Evolutionary conservation across 2,888 invertebrate species (phyloP).

Genomic region (Ashinkailepas kermadecensis): DNA sequence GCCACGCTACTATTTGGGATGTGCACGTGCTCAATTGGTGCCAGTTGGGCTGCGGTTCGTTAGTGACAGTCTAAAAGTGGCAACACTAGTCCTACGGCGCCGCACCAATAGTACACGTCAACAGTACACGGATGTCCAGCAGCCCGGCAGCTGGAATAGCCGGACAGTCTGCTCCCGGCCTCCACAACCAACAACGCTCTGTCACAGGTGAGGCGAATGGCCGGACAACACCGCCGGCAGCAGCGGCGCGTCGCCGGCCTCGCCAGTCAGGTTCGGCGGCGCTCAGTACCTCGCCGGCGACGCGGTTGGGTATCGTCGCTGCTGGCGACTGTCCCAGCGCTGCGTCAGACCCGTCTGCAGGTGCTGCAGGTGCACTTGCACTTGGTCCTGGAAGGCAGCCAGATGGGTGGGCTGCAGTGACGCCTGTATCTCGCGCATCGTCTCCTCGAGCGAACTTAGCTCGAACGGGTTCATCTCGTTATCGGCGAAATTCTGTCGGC

Average conservation of each 20-base stretch:
- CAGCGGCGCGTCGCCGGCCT: neutral
- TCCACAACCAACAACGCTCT: neutral
- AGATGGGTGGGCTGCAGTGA: conserved; percentile 67
- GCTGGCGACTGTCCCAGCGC: conserved; percentile 1
- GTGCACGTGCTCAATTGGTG: too few relatives aligned
- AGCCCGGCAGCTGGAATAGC: neutral
- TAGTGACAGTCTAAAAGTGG: too few relatives aligned
- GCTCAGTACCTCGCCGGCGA: neutral
- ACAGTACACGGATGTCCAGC: too few relatives aligned
- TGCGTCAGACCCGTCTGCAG: conserved; percentile 63
- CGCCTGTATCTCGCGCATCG: conserved; percentile 78
- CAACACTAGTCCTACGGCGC: too few relatives aligned
- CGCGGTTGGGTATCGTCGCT: neutral
- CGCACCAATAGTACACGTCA: too few relatives aligned
- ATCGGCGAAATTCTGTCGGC: conserved; percentile 55
- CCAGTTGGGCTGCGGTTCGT: too few relatives aligned
- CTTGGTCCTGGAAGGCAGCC: conserved; percentile 57
- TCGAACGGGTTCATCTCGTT: conserved; percentile 84
- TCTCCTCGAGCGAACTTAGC: conserved; percentile 78
- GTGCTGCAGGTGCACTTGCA: conserved; percentile 85
- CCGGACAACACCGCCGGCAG: neutral
- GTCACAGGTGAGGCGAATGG: neutral
- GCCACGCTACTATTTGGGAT: too few relatives aligned
- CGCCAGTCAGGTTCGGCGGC: neutral
- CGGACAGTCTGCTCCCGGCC: neutral